Base-by-base conservation (phyloP, 2,888 invertebrate genomes). In the Apoderus coryli region DNA sequence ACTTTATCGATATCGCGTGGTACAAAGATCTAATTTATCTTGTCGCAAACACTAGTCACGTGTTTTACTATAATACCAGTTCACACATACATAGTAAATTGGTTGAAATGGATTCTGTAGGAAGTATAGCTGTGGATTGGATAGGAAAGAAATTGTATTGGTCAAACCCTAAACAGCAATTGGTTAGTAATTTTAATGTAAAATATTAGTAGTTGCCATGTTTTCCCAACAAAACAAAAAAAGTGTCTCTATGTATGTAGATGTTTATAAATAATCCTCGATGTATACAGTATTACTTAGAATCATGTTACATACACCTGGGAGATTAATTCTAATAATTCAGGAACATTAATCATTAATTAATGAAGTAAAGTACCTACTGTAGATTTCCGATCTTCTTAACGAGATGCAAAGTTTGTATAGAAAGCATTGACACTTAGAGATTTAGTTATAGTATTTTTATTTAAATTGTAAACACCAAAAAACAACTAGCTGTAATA, bases 111-210 rank as follows among this genome's bases (percentile, higher is more conserved):
- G 70, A 73, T 34, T 73, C 77, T 12, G 80, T 79, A 1, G 76
- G 76, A 2, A 78, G 79, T 45, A 65, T 90, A 29, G 82, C 85
- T 0, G 78, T 86, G 9, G 93, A 93, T 51, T 89, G 89, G 88
- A 73, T 90, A 27, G 88, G 86, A 2, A 73, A 73, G 41, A 80
- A 82, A 50, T 61, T 93, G 5, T 93, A 92, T 53, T 92, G 90
- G 88, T 80, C 85, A 0, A 81, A 81, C 59, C 78, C 78, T 6
- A 77, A 78, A 48, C 77, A 80, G 47, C 82, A 84, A 55, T 62
- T 81, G 65, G 85, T 86, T 61, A 66, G 39, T 34, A 15, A 32
- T 5, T n/a, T n/a, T n/a, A n/a, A n/a, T n/a, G n/a, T n/a, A n/a
- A n/a, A n/a, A n/a, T n/a, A 14, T 27, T 16, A 10, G n/a, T 24